A percentile compares a stretch with the other conserved stretches of the same genome.
These are phyloP conservation scores for Siniperca chuatsi DNA, from an alignment of 2,113 vertebrate genomes.

Conservation along the genomic window DNA sequence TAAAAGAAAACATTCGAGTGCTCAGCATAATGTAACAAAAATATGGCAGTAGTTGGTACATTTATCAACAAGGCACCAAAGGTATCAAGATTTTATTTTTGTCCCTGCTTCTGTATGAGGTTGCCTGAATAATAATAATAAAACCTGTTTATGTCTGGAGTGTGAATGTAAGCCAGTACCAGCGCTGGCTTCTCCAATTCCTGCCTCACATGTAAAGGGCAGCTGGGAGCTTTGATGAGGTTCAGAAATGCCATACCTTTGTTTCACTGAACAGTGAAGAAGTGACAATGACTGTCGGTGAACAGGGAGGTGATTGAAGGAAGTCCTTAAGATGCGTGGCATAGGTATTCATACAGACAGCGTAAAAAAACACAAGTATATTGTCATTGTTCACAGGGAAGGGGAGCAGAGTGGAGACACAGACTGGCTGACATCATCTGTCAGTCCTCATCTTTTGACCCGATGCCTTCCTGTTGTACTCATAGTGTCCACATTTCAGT, in stretches of 20 bases:
- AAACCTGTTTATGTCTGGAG: conserved; percentile 60
- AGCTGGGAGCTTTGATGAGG: conserved; percentile 58
- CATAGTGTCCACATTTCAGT: conserved; percentile 81
- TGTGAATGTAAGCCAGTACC: conserved; percentile 75
- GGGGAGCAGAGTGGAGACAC: conserved; percentile 39
- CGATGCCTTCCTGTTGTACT: conserved; percentile 39
- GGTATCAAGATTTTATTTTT: conserved; percentile 81
- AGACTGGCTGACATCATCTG: conserved; percentile 29
- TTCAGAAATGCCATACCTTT: conserved; percentile 71
- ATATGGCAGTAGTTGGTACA: conserved; percentile 89
- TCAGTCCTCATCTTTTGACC: conserved; percentile 44
- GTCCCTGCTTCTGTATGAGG: conserved; percentile 83
- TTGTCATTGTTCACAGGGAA: conserved; percentile 72
- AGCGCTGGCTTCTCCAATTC: conserved; percentile 61
- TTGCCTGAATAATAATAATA: conserved; percentile 80
- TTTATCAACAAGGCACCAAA: conserved; percentile 92
- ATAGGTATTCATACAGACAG: conserved; percentile 68
- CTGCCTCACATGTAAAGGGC: conserved; percentile 60
- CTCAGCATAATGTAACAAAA: conserved; percentile 89
- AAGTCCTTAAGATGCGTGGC: conserved; percentile 69
- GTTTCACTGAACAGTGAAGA: conserved; percentile 71
- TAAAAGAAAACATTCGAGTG: conserved; percentile 86
- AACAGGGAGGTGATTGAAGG: conserved; percentile 64
- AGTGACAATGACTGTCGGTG: conserved; percentile 53
- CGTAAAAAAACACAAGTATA: conserved; percentile 79